A percentile compares a stretch with the other conserved stretches of the same genome.
Conservation (phyloP, 2,888 invertebrate species). For the Siphlonurus alternatus region DNA sequence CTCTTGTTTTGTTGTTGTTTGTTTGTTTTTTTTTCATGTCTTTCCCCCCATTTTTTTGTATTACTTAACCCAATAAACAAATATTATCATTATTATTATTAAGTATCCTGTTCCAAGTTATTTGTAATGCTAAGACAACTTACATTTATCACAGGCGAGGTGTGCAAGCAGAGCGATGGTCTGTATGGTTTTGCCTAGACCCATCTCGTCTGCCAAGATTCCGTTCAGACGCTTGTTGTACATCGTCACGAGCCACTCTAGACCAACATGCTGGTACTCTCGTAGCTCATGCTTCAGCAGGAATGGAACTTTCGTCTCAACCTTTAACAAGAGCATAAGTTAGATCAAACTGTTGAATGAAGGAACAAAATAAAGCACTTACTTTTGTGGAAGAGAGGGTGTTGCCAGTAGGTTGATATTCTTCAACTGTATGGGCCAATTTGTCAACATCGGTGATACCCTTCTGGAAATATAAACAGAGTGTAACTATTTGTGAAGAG, state of each 20-base stretch:
- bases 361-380: slow-evolving; percentile 19
- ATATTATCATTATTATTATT: too few relatives aligned
- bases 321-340: slow-evolving; percentile 29
- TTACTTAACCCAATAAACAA: too few relatives aligned
- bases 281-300: slow-evolving; percentile 76
- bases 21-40: too few relatives aligned
- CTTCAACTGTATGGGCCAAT: slow-evolving; percentile 72
- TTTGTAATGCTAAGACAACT: not conserved
- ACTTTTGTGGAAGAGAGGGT: slow-evolving; percentile 86
- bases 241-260: slow-evolving; percentile 96
- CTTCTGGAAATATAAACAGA: slow-evolving; percentile 38
- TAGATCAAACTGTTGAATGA: not conserved
- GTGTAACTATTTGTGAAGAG: too few relatives aligned
- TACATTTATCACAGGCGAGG: slow-evolving; percentile 73
- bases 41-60: not conserved
- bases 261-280: slow-evolving; percentile 94
- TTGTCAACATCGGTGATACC: slow-evolving; percentile 64
- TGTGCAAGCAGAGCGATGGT: slow-evolving; percentile 89
- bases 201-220: slow-evolving; percentile 95
- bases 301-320: slow-evolving; percentile 85
- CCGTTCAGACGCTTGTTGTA: slow-evolving; percentile 88
- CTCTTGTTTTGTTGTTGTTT: too few relatives aligned
- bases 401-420: slow-evolving; percentile 95
- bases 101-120: not conserved
- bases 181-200: slow-evolving; percentile 92